Conservation (phyloP, 2,888 invertebrate genomes). For the Noctua janthe region DNA sequence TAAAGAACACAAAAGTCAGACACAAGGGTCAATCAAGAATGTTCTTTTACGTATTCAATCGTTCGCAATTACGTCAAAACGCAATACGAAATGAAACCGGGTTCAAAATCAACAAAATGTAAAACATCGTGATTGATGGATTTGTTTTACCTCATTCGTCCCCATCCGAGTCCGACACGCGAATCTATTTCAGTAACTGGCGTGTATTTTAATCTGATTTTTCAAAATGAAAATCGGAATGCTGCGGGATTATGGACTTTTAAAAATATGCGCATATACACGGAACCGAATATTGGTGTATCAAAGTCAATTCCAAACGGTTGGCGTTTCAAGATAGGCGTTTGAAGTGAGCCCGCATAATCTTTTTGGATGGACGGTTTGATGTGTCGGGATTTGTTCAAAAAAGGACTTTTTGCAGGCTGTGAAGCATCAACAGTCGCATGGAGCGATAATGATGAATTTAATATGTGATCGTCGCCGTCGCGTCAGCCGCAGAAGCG, state of each 20-base stretch:
- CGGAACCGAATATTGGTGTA: constrained; percentile 43
- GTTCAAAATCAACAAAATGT: constrained; percentile 66
- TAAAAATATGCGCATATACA: constrained; percentile 55
- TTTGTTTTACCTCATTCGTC: constrained; percentile 77
- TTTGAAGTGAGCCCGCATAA: constrained; percentile 62
- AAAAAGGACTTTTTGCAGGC: constrained; percentile 60
- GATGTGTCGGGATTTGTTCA: constrained; percentile 66
- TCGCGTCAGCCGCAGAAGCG: constrained; percentile 54
- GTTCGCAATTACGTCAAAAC: constrained; percentile 58
- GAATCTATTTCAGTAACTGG: constrained; percentile 73
- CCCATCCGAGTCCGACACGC: constrained; percentile 69
- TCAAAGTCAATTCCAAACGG: constrained; percentile 61
- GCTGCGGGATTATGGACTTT: constrained; percentile 46
- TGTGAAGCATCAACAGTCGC: constrained; percentile 61
- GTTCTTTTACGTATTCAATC: constrained; percentile 58
- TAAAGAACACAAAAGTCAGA: not conserved
- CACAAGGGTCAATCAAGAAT: constrained; percentile 44
- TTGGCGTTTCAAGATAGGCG: constrained; percentile 61
- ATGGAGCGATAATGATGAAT: constrained; percentile 50
- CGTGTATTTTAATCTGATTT: constrained; percentile 72
- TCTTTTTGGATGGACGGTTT: constrained; percentile 60
- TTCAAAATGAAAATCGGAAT: constrained; percentile 60
- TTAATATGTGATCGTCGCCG: constrained; percentile 59
- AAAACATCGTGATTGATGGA: constrained; percentile 74
- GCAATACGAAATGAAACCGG: constrained; percentile 59